These are phyloP conservation scores for Trichosurus vulpecula DNA, from an alignment of 2,797 vertebrate genomes.

Conservation along the genomic window DNA sequence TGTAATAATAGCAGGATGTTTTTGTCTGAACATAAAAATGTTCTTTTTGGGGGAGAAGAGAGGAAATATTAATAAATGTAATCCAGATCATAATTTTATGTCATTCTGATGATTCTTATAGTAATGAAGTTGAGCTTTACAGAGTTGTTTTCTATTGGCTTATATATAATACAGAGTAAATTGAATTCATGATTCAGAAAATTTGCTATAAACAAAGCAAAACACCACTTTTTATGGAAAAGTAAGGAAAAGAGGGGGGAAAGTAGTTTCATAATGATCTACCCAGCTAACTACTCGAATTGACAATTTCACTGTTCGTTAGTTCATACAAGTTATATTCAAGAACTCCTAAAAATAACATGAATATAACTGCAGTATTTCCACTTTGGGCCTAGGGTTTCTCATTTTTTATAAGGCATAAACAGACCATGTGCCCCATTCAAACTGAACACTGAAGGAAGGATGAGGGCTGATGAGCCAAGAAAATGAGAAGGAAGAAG, in stretches of 20 bases:
- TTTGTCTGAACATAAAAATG: neutral
- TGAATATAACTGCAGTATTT: neutral
- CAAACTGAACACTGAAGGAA: neutral
- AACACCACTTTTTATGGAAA: neutral
- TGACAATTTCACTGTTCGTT: neutral
- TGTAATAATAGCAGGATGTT: neutral
- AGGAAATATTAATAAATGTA: neutral
- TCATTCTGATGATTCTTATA: neutral
- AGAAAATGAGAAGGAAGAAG: neutral
- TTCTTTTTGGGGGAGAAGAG: neutral
- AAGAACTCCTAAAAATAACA: neutral
- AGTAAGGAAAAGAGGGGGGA: neutral
- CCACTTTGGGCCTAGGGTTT: neutral
- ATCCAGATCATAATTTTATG: neutral
- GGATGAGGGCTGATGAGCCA: neutral
- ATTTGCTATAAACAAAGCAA: neutral
- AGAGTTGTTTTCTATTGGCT: neutral
- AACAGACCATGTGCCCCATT: neutral
- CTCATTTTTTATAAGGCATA: neutral
- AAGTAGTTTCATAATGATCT: neutral
- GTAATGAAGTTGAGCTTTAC: neutral
- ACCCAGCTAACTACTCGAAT: neutral
- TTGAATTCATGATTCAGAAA: neutral
- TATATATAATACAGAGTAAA: neutral
- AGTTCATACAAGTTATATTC: neutral